phyloP scores from a whole-genome alignment of 2,888 invertebrate genomes.

The Melanostoma scalare region DNA sequence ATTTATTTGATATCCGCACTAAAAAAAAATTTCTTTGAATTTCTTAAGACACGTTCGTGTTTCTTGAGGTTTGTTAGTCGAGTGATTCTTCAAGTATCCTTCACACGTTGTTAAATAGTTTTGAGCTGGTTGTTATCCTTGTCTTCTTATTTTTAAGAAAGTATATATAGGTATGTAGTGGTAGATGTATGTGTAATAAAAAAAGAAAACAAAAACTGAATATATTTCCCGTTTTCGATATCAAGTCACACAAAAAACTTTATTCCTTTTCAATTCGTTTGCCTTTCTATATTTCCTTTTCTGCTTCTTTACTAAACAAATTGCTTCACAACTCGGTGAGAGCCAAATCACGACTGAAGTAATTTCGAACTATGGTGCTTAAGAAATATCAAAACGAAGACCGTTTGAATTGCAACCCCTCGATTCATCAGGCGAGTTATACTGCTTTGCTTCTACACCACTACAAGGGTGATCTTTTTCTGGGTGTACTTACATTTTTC shows the following conservation, averaged over 20 bases:
- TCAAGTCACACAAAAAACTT: slow-evolving; percentile 35
- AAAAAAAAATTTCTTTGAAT: slow-evolving; percentile 66
- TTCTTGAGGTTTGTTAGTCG: slow-evolving; percentile 70
- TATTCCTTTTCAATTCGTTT: slow-evolving; percentile 38
- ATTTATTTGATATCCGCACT: slow-evolving; percentile 30
- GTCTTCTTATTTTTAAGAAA: slow-evolving; percentile 54
- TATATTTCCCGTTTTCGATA: slow-evolving; percentile 33
- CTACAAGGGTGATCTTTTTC: slow-evolving; percentile 65
- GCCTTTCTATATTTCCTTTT: slow-evolving; percentile 1
- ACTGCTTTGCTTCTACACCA: slow-evolving; percentile 40
- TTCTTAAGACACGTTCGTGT: slow-evolving; percentile 70
- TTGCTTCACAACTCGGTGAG: slow-evolving; percentile 74
- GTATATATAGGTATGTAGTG: slow-evolving; percentile 51
- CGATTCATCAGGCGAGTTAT: slow-evolving; percentile 51
- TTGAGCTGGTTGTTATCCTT: slow-evolving; percentile 75
- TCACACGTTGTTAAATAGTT: slow-evolving; percentile 76
- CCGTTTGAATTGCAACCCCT: slow-evolving; percentile 64
- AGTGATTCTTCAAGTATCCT: slow-evolving; percentile 67
- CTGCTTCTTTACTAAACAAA: neutral
- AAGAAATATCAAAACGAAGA: slow-evolving; percentile 64
- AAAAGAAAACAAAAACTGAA: slow-evolving; percentile 33
- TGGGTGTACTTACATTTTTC: slow-evolving; percentile 52
- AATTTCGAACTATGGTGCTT: slow-evolving; percentile 75
- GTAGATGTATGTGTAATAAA: slow-evolving; percentile 27
- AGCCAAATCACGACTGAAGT: slow-evolving; percentile 82